These are phyloP conservation scores for Drosophila equinoxialis DNA, from an alignment of 1,140 invertebrate genomes.

Conservation along the genomic window DNA sequence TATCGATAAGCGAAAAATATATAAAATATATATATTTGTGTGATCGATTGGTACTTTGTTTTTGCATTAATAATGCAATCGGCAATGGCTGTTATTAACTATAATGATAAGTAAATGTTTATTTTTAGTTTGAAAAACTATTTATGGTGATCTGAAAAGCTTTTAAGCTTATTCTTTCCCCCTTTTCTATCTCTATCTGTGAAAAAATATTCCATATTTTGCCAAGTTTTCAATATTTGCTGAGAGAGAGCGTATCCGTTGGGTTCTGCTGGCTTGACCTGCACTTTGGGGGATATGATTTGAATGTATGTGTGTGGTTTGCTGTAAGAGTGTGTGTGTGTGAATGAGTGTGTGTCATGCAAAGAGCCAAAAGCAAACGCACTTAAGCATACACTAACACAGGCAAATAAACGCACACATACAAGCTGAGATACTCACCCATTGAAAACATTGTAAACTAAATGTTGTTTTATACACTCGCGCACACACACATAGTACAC, in stretches of 20 bases:
- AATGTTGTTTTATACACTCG: slow-evolving; percentile 65
- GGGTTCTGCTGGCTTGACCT: slow-evolving; percentile 3
- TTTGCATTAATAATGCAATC: too few species aligned
- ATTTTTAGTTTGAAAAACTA: background rate
- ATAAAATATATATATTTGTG: too few species aligned
- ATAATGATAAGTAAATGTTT: background rate
- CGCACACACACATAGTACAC: slow-evolving; percentile 32
- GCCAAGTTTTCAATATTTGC: background rate
- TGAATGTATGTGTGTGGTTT: slow-evolving; percentile 4
- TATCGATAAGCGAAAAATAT: background rate
- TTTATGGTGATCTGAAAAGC: slow-evolving; percentile 20
- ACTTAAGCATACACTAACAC: slow-evolving; percentile 54
- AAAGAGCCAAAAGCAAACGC: slow-evolving; percentile 65
- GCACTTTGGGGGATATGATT: slow-evolving; percentile 7
- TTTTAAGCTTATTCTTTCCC: slow-evolving; percentile 18
- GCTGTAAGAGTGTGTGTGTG: background rate
- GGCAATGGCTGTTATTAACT: too few species aligned
- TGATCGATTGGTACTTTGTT: too few species aligned
- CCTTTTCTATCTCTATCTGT: background rate
- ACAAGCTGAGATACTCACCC: slow-evolving; percentile 31
- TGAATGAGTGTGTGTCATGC: slow-evolving; percentile 48
- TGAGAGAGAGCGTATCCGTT: slow-evolving; percentile 11
- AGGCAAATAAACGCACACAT: slow-evolving; percentile 25
- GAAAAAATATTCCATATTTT: too few species aligned
- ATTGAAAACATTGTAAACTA: slow-evolving; percentile 75